These are phyloP conservation scores for Ancistrus triradiatus DNA, from an alignment of 2,113 vertebrate species.

Conservation along the genomic window DNA sequence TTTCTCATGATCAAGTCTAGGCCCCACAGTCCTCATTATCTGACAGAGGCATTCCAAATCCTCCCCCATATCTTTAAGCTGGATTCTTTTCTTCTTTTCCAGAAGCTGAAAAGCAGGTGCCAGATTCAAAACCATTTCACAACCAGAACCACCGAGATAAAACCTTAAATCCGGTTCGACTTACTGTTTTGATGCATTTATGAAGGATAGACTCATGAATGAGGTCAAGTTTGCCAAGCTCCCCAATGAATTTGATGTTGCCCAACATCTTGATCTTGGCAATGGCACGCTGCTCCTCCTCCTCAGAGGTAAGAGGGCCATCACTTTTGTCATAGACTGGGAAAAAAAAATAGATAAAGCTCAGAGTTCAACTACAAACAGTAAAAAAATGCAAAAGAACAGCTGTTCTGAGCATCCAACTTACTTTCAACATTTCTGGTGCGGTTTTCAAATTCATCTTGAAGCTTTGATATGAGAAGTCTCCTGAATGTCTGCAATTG, in stretches of 20 bases:
- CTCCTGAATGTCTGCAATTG: slow-evolving; percentile 93
- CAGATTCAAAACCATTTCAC: too few species aligned
- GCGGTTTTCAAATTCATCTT: slow-evolving; percentile 99
- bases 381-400: background rate
- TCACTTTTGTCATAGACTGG: slow-evolving; percentile 98
- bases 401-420: slow-evolving; percentile 32
- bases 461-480: slow-evolving; percentile 99
- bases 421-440: slow-evolving; percentile 99
- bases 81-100: slow-evolving; percentile 99
- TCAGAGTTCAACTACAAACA: background rate
- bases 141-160: background rate
- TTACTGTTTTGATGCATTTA: slow-evolving; percentile 99
- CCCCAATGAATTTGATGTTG: slow-evolving; percentile 99
- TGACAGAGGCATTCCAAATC: slow-evolving; percentile 99
- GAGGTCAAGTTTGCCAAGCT: slow-evolving; percentile 99
- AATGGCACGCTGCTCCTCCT: slow-evolving; percentile 98
- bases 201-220: slow-evolving; percentile 99
- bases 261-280: slow-evolving; percentile 99
- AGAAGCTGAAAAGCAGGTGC: slow-evolving; percentile 78
- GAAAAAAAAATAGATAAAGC: background rate
- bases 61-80: slow-evolving; percentile 99
- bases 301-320: slow-evolving; percentile 95
- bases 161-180: slow-evolving; percentile 41
- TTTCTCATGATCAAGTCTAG: slow-evolving; percentile 98
- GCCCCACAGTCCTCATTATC: slow-evolving; percentile 99